Base-by-base conservation (phyloP, 2,113 vertebrate species). In the Syngnathus floridae region DNA sequence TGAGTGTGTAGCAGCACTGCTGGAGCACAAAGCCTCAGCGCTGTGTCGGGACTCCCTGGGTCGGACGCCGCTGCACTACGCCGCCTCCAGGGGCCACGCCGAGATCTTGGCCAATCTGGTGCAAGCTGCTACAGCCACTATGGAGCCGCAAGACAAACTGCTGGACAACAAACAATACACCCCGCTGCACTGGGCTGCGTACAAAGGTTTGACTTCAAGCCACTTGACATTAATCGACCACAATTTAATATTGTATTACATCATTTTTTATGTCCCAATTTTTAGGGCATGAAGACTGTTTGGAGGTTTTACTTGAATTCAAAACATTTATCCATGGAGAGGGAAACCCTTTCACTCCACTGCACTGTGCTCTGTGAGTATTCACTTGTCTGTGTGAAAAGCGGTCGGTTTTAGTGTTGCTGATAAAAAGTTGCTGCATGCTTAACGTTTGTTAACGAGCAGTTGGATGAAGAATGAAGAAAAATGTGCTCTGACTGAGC, bases 281-380 rank as follows among this genome's bases (percentile, higher is more conserved):
- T 16, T 19, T 76, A 99, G 96, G 96, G 89, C 95, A 97, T 68
- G 94, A 95, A 93, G 93, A 97, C 92, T 98, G 96, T 96, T 95
- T 98, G 87, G 94, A 97, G 92, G 91, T 97, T 94, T 94, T 98
- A 97, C 95, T 99, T 95, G 96, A 99, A 95, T 93, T 94, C 84
- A 96, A 96, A 90, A 93, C 92, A 35, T 93, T 93, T 87, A 92
- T 92, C 45, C 93, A 95, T 88, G 88, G 95, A 78, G 95, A 98
- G 88, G 95, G 94, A 92, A 97, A 98, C 73, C 91, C 93, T 87
- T 99, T 98, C 88, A 97, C 94, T 86, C 94, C 96, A 83, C 94
- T 99, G 93, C 96, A 99, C 94, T 99, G 96, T 95, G 96, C 96
- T 93, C 93, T 98, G 96, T 99, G 87, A 96, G 96, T 92, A 46